phyloP scores from a whole-genome alignment of 2,797 vertebrate species.

The Argyrosomus regius region DNA sequence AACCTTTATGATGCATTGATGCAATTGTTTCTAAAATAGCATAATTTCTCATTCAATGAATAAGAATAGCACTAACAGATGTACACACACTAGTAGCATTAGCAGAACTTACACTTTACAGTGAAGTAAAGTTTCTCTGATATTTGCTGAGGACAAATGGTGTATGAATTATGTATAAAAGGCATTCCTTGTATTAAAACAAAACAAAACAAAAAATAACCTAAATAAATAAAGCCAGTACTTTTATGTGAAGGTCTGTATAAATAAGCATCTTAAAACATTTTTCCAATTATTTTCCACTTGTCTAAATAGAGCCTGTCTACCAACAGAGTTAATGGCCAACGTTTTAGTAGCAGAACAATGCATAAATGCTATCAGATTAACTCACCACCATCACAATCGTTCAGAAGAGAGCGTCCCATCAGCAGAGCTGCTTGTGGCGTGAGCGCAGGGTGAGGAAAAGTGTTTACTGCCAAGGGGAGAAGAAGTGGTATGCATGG shows the following conservation, averaged over 20 bases:
- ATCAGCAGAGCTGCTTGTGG: slow-evolving; percentile 7
- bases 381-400: not conserved
- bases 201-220: not conserved
- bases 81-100: not conserved
- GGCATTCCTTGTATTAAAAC: too few relatives aligned
- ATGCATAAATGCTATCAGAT: not conserved
- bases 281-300: not conserved
- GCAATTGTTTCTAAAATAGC: not conserved
- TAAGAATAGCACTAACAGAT: not conserved
- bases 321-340: not conserved
- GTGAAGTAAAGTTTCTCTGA: not conserved
- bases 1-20: too few relatives aligned
- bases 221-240: not conserved
- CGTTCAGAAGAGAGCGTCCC: not conserved
- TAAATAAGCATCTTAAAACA: not conserved
- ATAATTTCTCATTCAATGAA: not conserved
- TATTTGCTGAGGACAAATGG: not conserved
- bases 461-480: slow-evolving; percentile 21
- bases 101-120: not conserved
- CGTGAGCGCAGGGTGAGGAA: not conserved
- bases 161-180: too few relatives aligned
- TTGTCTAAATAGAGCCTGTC: not conserved
- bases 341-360: not conserved
- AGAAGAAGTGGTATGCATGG: slow-evolving; percentile 12
- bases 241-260: not conserved